Evolutionary conservation across 1,140 invertebrate species (phyloP).

Genomic region (Chymomyza costata): DNA sequence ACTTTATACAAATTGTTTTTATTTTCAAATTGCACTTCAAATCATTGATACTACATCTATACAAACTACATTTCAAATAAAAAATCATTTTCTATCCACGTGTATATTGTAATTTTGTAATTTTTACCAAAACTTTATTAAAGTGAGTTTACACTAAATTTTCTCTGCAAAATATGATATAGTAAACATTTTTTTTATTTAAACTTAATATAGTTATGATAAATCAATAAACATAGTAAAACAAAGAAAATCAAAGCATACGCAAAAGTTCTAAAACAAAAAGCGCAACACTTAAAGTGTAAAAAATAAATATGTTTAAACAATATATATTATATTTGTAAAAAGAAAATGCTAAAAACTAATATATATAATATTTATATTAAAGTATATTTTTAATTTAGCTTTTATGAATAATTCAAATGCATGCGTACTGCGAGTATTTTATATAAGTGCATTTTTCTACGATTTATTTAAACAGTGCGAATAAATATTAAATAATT

Average conservation of each 20-base stretch:
- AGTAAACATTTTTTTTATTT: constrained; percentile 36
- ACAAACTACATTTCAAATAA: too few species aligned
- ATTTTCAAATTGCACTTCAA: too few species aligned
- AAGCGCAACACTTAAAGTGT: constrained; percentile 61
- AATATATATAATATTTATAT: constrained; percentile 9
- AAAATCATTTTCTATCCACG: too few species aligned
- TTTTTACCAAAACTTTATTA: too few species aligned
- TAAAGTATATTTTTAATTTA: constrained; percentile 12
- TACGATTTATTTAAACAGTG: constrained; percentile 54
- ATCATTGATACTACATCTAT: too few species aligned
- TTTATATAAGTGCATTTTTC: constrained; percentile 51
- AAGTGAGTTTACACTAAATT: too few species aligned
- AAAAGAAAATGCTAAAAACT: constrained; percentile 9
- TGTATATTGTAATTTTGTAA: too few species aligned
- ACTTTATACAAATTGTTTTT: too few species aligned
- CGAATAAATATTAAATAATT: constrained; percentile 28
- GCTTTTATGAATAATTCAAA: constrained; percentile 19
- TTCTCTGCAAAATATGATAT: too few species aligned
- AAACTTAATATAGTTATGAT: constrained; percentile 41
- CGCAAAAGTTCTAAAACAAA: constrained; percentile 55
- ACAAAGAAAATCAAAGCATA: constrained; percentile 49
- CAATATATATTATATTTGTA: constrained; percentile 29
- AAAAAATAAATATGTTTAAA: constrained; percentile 49
- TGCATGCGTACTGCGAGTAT: constrained; percentile 45
- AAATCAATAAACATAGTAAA: constrained; percentile 22